phyloP scores from a whole-genome alignment of 2,797 vertebrate species.

The Sarcoramphus papa region DNA sequence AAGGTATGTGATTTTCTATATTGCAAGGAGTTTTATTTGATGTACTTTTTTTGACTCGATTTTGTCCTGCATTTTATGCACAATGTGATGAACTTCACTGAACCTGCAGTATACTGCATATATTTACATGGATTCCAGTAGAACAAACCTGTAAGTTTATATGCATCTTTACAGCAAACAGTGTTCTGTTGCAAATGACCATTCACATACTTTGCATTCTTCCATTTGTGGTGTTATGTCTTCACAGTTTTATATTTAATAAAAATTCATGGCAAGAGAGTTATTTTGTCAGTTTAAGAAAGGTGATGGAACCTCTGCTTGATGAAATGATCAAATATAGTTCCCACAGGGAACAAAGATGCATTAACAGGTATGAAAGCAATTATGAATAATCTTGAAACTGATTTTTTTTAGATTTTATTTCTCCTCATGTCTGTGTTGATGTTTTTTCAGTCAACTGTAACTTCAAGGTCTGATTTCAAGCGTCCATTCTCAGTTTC shows the following conservation, averaged over 20 bases:
- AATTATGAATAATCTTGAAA: neutral
- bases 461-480: neutral
- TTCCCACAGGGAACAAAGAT: neutral
- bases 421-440: neutral
- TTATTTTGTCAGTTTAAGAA: neutral
- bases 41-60: fast-evolving
- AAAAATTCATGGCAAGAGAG: neutral
- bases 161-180: neutral
- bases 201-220: neutral
- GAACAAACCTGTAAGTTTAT: neutral
- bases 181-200: neutral
- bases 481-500: neutral
- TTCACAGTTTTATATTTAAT: neutral
- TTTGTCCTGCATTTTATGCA: neutral
- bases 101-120: neutral
- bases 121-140: neutral
- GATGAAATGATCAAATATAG: neutral
- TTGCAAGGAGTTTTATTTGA: neutral
- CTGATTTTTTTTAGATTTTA: neutral
- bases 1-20: neutral
- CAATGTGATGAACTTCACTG: neutral
- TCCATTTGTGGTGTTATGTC: neutral
- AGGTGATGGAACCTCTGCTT: neutral
- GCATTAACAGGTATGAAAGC: neutral
- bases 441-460: neutral